Conservation (phyloP, 1,140 invertebrate species). For the Cotesia chilonis region DNA sequence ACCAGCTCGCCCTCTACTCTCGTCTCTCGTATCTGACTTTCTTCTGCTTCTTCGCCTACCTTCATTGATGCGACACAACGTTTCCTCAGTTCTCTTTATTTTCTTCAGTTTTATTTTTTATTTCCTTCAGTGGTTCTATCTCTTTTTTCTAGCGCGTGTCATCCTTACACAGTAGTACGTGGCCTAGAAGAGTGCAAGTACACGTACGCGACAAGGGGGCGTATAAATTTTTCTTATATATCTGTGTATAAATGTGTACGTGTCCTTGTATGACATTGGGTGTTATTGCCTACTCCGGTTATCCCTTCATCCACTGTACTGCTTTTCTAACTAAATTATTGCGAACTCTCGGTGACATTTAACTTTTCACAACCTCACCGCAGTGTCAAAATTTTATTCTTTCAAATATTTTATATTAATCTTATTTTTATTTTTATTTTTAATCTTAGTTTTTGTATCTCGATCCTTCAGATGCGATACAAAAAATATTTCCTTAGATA, state of each 20-base stretch:
- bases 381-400: no score
- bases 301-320: background rate
- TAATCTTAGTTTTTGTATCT: no score
- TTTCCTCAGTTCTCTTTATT: background rate
- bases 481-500: no score
- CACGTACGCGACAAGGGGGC: background rate
- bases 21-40: slow-evolving; percentile 4
- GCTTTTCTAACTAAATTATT: slow-evolving; percentile 2
- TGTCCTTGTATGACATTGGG: slow-evolving; percentile 28
- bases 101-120: slow-evolving; percentile 5
- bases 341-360: slow-evolving; percentile 3
- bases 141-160: slow-evolving; percentile 18
- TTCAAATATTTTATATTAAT: no score
- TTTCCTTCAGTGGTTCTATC: slow-evolving; percentile 1
- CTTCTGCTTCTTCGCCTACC: slow-evolving; percentile 25
- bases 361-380: background rate
- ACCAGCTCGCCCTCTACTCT: slow-evolving; percentile 12
- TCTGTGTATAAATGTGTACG: slow-evolving; percentile 19
- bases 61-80: slow-evolving; percentile 27
- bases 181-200: slow-evolving; percentile 19
- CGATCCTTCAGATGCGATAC: no score
- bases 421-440: no score
- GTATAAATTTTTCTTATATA: slow-evolving; percentile 30
- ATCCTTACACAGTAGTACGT: slow-evolving; percentile 27
- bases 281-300: slow-evolving; percentile 3